phyloP scores from a whole-genome alignment of 2,888 invertebrate species.

The Elysia crispata region DNA sequence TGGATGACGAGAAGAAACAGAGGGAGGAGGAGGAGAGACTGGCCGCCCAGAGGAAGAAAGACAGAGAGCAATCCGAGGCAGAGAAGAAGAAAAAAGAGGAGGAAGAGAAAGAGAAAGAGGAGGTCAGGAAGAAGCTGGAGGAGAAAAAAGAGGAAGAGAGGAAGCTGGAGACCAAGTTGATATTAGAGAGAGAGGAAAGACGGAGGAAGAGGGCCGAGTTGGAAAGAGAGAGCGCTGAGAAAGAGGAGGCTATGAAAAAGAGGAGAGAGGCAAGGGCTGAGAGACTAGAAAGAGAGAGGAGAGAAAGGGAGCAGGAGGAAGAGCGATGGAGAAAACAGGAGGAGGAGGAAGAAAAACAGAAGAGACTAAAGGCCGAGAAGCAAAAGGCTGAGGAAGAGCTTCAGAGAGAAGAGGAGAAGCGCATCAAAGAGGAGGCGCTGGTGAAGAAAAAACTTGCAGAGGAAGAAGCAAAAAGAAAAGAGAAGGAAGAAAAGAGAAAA shows the following conservation, averaged over 20 bases:
- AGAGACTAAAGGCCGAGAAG: background rate
- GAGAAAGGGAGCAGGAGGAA: constrained; percentile 13
- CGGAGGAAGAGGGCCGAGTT: background rate
- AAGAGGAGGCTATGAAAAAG: background rate
- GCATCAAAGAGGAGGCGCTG: background rate
- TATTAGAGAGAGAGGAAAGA: background rate
- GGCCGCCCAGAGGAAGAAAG: background rate
- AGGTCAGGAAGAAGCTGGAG: background rate
- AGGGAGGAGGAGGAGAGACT: constrained; percentile 31
- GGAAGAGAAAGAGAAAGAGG: constrained; percentile 12
- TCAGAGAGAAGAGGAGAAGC: background rate
- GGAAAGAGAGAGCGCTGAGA: background rate
- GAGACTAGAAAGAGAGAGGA: background rate
- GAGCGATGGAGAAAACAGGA: constrained; percentile 5
- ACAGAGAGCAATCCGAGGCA: background rate
- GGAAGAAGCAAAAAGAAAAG: background rate
- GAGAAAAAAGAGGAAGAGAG: background rate
- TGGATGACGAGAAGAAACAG: background rate
- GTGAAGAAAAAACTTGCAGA: background rate
- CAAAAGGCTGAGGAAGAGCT: background rate
- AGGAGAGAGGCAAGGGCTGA: background rate
- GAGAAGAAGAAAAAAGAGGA: constrained; percentile 17
- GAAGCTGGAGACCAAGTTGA: background rate
- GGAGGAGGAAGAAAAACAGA: background rate
- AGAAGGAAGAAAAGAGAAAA: constrained; percentile 2